phyloP scores from a whole-genome alignment of 2,113 vertebrate species.

The Scomber colias region DNA sequence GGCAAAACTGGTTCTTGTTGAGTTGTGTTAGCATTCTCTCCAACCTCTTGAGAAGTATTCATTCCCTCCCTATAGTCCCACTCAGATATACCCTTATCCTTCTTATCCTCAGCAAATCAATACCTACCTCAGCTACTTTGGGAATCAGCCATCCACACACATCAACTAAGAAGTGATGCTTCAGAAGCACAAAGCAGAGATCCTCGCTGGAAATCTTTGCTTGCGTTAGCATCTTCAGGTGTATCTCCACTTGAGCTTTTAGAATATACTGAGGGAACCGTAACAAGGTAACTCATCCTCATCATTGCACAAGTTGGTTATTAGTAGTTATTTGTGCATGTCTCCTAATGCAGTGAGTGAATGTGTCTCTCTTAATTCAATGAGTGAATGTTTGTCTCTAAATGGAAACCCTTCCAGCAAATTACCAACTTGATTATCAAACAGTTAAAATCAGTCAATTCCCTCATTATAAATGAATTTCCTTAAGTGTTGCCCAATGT shows the following conservation, averaged over 20 bases:
- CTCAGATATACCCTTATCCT: slow-evolving; percentile 70
- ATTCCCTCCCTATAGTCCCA: slow-evolving; percentile 56
- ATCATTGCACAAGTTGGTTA: slow-evolving; percentile 8
- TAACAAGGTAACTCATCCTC: slow-evolving; percentile 17
- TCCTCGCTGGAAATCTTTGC: slow-evolving; percentile 69
- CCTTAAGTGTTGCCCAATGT: slow-evolving; percentile 36
- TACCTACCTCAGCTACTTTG: slow-evolving; percentile 75
- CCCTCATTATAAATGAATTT: slow-evolving; percentile 41
- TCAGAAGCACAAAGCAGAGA: slow-evolving; percentile 68
- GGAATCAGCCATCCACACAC: slow-evolving; percentile 73
- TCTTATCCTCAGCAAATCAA: slow-evolving; percentile 78
- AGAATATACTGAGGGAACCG: slow-evolving; percentile 7
- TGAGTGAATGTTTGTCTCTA: background rate
- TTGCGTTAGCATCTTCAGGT: slow-evolving; percentile 58
- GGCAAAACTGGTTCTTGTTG: slow-evolving; percentile 53
- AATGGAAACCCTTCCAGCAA: background rate
- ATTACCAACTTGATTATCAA: slow-evolving; percentile 37
- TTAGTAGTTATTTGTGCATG: slow-evolving; percentile 3
- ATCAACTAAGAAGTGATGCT: slow-evolving; percentile 62
- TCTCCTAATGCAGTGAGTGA: background rate
- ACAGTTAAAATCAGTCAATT: slow-evolving; percentile 39
- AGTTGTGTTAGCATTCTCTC: slow-evolving; percentile 63
- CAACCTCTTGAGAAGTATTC: slow-evolving; percentile 53
- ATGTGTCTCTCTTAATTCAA: background rate
- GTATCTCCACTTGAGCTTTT: slow-evolving; percentile 35